Evolutionary conservation across 2,888 invertebrate genomes (phyloP).

Genomic region (Clivina fossor): DNA sequence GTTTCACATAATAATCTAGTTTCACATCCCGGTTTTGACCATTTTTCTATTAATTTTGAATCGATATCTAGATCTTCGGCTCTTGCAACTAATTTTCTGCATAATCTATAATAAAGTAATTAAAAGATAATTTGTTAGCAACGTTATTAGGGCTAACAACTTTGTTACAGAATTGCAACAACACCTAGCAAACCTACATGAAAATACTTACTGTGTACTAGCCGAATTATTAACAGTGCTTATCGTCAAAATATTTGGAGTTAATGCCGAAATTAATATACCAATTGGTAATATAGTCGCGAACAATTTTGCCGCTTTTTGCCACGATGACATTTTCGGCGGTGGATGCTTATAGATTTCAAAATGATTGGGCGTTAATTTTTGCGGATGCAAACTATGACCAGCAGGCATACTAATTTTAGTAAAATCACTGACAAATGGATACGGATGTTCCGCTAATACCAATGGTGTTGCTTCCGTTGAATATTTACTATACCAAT

Average conservation of each 20-base stretch:
- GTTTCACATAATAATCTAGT: constrained; percentile 29
- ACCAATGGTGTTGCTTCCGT: constrained; percentile 39
- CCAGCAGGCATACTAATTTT: constrained; percentile 18
- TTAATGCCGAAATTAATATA: constrained; percentile 68
- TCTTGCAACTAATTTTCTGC: constrained; percentile 19
- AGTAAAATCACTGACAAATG: constrained; percentile 37
- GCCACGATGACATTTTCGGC: constrained; percentile 57
- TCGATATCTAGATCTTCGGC: constrained; percentile 16
- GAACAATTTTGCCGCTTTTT: constrained; percentile 63
- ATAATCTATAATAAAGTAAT: constrained; percentile 9
- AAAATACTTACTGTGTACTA: constrained; percentile 45
- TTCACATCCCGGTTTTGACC: constrained; percentile 35
- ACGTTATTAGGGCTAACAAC: not conserved
- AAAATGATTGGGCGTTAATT: too few relatives aligned
- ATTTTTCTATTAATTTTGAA: constrained; percentile 34
- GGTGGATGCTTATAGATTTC: constrained; percentile 3
- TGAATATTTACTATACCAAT: constrained; percentile 41
- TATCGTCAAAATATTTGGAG: constrained; percentile 67
- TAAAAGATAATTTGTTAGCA: not conserved
- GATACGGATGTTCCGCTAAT: constrained; percentile 45
- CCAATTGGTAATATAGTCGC: constrained; percentile 72
- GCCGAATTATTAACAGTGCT: constrained; percentile 50
- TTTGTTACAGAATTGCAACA: not conserved
- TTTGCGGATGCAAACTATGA: constrained; percentile 27
- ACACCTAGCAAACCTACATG: not conserved